Evolutionary conservation across 1,140 invertebrate genomes (phyloP).

Genomic region (Ceratina japonica): DNA sequence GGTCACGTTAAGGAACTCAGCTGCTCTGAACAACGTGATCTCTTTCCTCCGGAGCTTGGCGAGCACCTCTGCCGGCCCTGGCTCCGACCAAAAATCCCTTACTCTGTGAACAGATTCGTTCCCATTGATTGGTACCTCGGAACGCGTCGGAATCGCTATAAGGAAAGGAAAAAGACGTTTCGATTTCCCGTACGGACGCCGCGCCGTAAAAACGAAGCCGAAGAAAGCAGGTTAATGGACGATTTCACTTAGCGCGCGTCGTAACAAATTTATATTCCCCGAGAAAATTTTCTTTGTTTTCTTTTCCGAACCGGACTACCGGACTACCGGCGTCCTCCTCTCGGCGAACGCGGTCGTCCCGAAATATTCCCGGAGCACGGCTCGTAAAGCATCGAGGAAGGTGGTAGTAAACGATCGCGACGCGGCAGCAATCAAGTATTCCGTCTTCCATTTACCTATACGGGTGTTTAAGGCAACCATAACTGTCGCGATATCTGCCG

Average conservation of each 20-base stretch:
- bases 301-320: background rate
- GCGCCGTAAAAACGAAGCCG: slow-evolving; percentile 21
- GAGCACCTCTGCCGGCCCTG: slow-evolving; percentile 85
- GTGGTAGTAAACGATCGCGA: slow-evolving; percentile 10
- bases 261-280: slow-evolving; percentile 13
- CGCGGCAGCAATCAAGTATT: background rate
- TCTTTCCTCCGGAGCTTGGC: slow-evolving; percentile 86
- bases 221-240: slow-evolving; percentile 42
- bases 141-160: too few relatives aligned
- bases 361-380: background rate
- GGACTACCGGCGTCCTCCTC: too few relatives aligned
- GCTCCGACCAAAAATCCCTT: slow-evolving; percentile 88
- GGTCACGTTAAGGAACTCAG: slow-evolving; percentile 86
- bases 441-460: slow-evolving; percentile 81
- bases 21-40: slow-evolving; percentile 85
- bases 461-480: slow-evolving; percentile 91
- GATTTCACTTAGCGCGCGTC: slow-evolving; percentile 21
- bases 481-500: slow-evolving; percentile 91
- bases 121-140: background rate
- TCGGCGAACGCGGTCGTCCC: background rate
- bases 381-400: slow-evolving; percentile 15
- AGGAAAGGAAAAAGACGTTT: background rate
- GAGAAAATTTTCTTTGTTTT: slow-evolving; percentile 18
- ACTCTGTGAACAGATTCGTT: slow-evolving; percentile 79
- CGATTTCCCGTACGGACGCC: background rate